Evolutionary conservation across 2,797 vertebrate genomes (phyloP).

Genomic region (Apogon talboti): DNA sequence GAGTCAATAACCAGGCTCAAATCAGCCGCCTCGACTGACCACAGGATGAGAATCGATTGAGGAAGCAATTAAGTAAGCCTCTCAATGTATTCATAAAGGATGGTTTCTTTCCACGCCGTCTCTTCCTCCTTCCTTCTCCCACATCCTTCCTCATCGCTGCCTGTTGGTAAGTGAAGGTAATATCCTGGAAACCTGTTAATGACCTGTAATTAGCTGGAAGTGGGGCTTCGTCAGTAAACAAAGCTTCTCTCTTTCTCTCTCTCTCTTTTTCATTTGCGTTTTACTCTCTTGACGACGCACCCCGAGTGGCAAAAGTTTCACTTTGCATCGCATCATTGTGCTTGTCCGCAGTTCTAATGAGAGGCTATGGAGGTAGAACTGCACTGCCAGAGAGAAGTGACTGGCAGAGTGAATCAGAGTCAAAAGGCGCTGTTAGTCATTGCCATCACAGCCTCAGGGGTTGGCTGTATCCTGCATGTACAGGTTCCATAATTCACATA

Average conservation of each 20-base stretch:
- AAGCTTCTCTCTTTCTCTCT: constrained; percentile 26
- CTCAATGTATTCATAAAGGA: constrained; percentile 68
- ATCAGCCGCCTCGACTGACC: constrained; percentile 71
- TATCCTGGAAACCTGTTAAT: constrained; percentile 38
- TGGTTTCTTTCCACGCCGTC: constrained; percentile 42
- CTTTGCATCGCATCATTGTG: constrained; percentile 58
- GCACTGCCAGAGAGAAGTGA: constrained; percentile 43
- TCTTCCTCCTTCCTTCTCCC: constrained; percentile 34
- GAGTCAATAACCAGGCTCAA: constrained; percentile 72
- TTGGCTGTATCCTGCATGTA: constrained; percentile 41
- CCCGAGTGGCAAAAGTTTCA: constrained; percentile 30
- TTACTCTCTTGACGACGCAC: constrained; percentile 35
- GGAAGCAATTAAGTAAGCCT: constrained; percentile 79
- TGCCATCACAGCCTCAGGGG: constrained; percentile 54
- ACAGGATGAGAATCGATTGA: constrained; percentile 67
- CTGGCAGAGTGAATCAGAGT: constrained; percentile 72
- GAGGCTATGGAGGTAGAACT: constrained; percentile 47
- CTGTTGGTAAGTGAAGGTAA: constrained; percentile 31
- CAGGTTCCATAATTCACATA: constrained; percentile 38
- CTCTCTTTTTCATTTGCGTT: no score
- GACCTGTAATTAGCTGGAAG: constrained; percentile 47
- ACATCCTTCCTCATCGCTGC: constrained; percentile 4
- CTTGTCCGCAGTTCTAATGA: constrained; percentile 61
- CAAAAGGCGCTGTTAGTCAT: constrained; percentile 66
- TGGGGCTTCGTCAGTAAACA: constrained; percentile 42